Base-by-base conservation (phyloP, 2,888 invertebrate species). In the Temnothorax rugatulus region DNA sequence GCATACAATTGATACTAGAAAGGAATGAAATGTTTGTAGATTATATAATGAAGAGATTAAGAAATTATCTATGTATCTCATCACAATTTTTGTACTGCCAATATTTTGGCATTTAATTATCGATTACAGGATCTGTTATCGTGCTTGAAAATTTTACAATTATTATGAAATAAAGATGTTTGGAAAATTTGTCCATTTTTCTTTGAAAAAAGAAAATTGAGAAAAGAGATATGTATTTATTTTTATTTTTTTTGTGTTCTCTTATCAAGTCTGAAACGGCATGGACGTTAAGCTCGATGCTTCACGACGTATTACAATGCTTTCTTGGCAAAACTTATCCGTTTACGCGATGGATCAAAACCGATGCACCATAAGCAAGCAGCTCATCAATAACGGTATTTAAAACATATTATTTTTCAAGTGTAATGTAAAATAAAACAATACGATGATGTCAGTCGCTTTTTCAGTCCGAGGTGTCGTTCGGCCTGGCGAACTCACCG, bases 281-380 rank as follows among this genome's bases (percentile, higher is more conserved):
- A 41, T 57, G 47, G 34, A 50, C n/a, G 11, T 34, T 13, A n/a
- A 34, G 34, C 8, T 11, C 9, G 18, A 73, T 21, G 57, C 25
- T 4, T 0, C 18, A n/a, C 41, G 1, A 41, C 41, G 11, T 25
- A 15, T 97, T 0, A 96, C 97, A 71, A 98, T 97, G 0, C 95
- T 98, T 47, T 97, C 97, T 0, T 98, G 98, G 98, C 95, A 96
- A 68, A 97, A 98, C 93, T 95, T 98, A 0, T 97, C 97, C 57
- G 97, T 98, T 1, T 97, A 97, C 91, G 96, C 97, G 13, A 93
- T 95, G 83, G 90, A 93, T n/a, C 94, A 93, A 73, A 91, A 91
- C 41, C 93, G 93, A 21, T 93, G 92, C 61, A 85, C 29, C 18
- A 93, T 95, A 41, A 96, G 97, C 92, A 97, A 97, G 94, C 96